These are phyloP conservation scores for Heterohyrax brucei DNA, from an alignment of 2,797 vertebrate genomes.

Conservation along the genomic window DNA sequence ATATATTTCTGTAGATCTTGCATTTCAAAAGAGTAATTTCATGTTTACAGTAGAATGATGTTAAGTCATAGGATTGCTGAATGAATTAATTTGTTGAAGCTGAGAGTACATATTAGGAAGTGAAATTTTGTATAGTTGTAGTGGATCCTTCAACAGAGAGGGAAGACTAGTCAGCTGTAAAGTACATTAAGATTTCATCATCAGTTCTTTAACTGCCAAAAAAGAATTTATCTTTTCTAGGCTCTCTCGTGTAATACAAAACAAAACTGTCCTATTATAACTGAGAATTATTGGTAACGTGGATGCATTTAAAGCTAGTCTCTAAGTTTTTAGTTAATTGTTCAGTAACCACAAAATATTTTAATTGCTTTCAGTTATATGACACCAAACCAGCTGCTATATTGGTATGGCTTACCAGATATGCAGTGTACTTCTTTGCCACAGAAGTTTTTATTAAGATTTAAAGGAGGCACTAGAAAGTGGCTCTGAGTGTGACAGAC, in stretches of 20 bases:
- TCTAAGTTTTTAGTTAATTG: conserved; percentile 33
- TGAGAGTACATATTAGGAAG: conserved; percentile 23
- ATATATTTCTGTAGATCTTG: conserved; percentile 1
- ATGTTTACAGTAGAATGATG: conserved; percentile 15
- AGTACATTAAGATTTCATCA: conserved; percentile 36
- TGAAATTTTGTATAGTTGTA: conserved; percentile 46
- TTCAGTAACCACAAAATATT: neutral
- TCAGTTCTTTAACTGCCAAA: conserved; percentile 40
- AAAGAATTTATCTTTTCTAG: conserved; percentile 47
- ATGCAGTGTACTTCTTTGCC: neutral
- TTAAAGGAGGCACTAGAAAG: conserved; percentile 6
- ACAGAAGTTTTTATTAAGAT: conserved; percentile 1
- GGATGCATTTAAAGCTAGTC: conserved; percentile 40
- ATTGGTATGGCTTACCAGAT: neutral
- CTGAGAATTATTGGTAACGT: conserved; percentile 36
- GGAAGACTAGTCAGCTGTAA: conserved; percentile 43
- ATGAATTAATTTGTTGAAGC: conserved; percentile 51
- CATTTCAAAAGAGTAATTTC: conserved; percentile 69
- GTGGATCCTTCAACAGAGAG: conserved; percentile 13
- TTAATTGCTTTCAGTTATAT: conserved; percentile 22
- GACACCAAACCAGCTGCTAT: neutral
- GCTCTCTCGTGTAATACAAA: conserved; percentile 18
- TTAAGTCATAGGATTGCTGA: conserved; percentile 45
- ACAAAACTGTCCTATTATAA: conserved; percentile 23
- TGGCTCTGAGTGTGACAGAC: neutral